Evolutionary conservation across 2,888 invertebrate genomes (phyloP), one percentile per base, ranked within the genome.

Genomic region (Agonopterix arenella): DNA sequence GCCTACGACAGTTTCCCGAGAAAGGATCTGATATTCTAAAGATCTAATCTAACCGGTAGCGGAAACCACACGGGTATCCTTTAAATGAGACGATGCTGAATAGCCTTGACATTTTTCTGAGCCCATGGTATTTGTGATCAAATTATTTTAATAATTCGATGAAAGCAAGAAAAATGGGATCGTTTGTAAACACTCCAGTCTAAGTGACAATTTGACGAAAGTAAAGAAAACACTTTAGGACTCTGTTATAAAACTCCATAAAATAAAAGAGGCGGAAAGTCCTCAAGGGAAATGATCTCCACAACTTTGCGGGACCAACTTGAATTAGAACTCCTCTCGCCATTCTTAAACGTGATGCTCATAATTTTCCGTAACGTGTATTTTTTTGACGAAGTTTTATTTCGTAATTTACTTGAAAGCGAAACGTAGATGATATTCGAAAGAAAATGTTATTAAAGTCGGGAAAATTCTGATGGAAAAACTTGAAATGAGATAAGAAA

Each of bases 211-310:
- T 64, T 61, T 60, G 52, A 53, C 49, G 51, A 60, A 60, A 63
- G 59, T 59, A 60, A 59, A 54, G 56, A 57, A 55, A 61, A 61
- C 58, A 57, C 54, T 57, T 60, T 55, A 53, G 44, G 59, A 58
- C 61, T 60, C 65, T 56, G 62, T 66, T 67, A 66, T 59, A 62
- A 68, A 68, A 64, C 52, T 58, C 61, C 59, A 62, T 68, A 64
- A 70, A 73, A 71, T 62, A 63, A 61, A n/a, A 68, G 66, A 60
- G 54, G 51, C 45, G 53, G 48, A 51, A 44, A 11, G 38, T 40
- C 70, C 73, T 66, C 71, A 57, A 61, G 72, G 73, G 76, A 74
- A 80, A 77, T 75, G 73, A 76, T 74, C 66, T 64, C 65, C 47
- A 59, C 62, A 60, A 60, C 58, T 68, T 68, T 28, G 28, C 70